Base-by-base conservation (phyloP, 2,113 vertebrate genomes). In the Sinocyclocheilus grahami region DNA sequence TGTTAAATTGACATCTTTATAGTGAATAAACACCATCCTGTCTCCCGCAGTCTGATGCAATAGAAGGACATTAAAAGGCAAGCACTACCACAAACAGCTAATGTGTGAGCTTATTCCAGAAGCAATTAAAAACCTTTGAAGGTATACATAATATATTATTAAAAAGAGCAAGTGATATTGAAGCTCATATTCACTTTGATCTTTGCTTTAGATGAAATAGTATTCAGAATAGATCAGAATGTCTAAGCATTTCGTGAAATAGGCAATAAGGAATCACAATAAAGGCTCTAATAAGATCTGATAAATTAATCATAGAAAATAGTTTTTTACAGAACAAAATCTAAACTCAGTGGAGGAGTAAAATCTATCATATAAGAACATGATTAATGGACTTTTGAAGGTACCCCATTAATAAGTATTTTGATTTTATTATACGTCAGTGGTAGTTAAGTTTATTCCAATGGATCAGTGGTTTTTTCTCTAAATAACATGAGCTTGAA, bases 71-170 rank as follows among this genome's bases (percentile, higher is more conserved):
- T 30, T 46, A 53, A 42, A 58, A 27, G 27, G 27, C 27, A 27
- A 63, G 53, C 20, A 77, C 16, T 62, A 8, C n/a, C 22, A 33
- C 39, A 67, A 27, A 18, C n/a, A 33, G 18, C 39, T 63, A 51
- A 78, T 67, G 83, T 85, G 24, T 77, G 83, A 24, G 55, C 14
- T 63, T 77, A 37, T 84, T 60, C 58, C 16, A 74, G 51, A n/a
- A 11, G 55, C 78, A 62, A 60, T 24, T 42, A 58, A 60, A 22
- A 60, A 33, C 77, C 30, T 62, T 79, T 62, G 3, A 0, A 63
- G 33, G 12, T 24, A 80, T 63, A 27, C n/a, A 65, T 65, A 42
- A 60, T 62, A 3, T 16, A 42, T 60, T 39, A 76, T 24, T 62
- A 5, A 80, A n/a, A 42, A 13, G 39, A 46, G 22, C 1, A 2